Evolutionary conservation across 2,797 vertebrate genomes (phyloP), one percentile per base, ranked within the genome.

Genomic region (Neoniphon sammara): DNA sequence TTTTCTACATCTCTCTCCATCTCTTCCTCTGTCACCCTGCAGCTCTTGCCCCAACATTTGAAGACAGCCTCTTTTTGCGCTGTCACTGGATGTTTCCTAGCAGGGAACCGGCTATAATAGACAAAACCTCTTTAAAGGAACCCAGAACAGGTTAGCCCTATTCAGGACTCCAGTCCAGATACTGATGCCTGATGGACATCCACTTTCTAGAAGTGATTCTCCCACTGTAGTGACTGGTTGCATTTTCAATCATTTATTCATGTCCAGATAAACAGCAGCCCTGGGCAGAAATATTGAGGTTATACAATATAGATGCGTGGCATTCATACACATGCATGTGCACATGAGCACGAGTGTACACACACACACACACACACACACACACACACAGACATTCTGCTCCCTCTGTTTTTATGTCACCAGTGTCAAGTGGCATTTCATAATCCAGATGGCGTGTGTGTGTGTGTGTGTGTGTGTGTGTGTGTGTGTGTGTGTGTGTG

Each of bases 361-460:
- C 36, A 39, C 7, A 39, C 36, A 39, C 9, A 39, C 36, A 39
- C 54, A 25, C 36, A 39, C 36, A 39, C 36, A 39, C 36, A 39
- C 7, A 39, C 36, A 39, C 9, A 39, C 36, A 39, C 54, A 25
- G 27, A 59, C 17, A 14, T 17, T 23, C 31, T 64, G n/a, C 52
- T 58, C 62, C 25, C 9, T 70, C n/a, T 30, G 27, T 58, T 68
- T 53, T 73, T 31, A 66, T 67, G 59, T 83, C 71, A 52, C 63
- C 67, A 55, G 59, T 73, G 86, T 77, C 69, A 73, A 84, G 73
- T 85, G 73, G 71, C 78, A 73, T 87, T 84, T 83, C 27, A 62
- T 81, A 63, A 79, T 69, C 65, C 54, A 57, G 58, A 53, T 56
- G 66, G 63, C 21, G 10, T 44, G 50, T 61, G 31, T 65, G 31